Conservation (phyloP, 2,888 invertebrate genomes). For the Hyles lineata region DNA sequence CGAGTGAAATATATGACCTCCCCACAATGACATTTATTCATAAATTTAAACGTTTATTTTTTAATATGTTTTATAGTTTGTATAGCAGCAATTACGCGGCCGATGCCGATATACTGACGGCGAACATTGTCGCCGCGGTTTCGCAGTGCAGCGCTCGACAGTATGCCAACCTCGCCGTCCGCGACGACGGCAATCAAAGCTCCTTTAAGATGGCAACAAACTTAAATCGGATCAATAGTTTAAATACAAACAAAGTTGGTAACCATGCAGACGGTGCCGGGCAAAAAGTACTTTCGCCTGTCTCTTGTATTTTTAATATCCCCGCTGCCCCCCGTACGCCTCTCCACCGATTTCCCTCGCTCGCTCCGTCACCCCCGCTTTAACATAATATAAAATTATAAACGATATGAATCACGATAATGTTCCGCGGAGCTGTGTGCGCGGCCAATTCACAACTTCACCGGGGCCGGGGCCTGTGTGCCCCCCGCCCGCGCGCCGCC, state of each 20-base stretch:
- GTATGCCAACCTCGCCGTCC: conserved; percentile 5
- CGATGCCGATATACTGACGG: conserved; percentile 6
- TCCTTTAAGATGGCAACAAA: conserved; percentile 30
- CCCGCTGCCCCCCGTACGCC: conserved; percentile 55
- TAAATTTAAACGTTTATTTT: conserved; percentile 26
- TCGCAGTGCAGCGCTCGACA: conserved; percentile 20
- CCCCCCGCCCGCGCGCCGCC: conserved; percentile 49
- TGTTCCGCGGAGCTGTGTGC: conserved; percentile 74
- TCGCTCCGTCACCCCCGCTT: conserved; percentile 60
- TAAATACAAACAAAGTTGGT: conserved; percentile 76
- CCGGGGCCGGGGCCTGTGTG: conserved; percentile 60
- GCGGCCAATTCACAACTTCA: conserved; percentile 82
- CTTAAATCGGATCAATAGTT: conserved; percentile 72
- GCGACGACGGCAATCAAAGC: not conserved
- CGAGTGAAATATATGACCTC: conserved; percentile 2
- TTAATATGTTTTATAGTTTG: conserved; percentile 13
- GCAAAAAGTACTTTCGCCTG: conserved; percentile 69
- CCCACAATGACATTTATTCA: conserved; percentile 11
- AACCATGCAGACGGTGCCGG: conserved; percentile 72
- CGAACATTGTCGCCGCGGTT: conserved; percentile 6
- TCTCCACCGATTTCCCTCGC: conserved; percentile 32
- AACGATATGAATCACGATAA: conserved; percentile 84
- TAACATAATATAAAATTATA: conserved; percentile 85
- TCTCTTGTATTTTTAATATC: conserved; percentile 83
- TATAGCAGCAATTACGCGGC: conserved; percentile 20